Evolutionary conservation across 2,797 vertebrate genomes (phyloP).

Genomic region (Craterocephalus amniculus): DNA sequence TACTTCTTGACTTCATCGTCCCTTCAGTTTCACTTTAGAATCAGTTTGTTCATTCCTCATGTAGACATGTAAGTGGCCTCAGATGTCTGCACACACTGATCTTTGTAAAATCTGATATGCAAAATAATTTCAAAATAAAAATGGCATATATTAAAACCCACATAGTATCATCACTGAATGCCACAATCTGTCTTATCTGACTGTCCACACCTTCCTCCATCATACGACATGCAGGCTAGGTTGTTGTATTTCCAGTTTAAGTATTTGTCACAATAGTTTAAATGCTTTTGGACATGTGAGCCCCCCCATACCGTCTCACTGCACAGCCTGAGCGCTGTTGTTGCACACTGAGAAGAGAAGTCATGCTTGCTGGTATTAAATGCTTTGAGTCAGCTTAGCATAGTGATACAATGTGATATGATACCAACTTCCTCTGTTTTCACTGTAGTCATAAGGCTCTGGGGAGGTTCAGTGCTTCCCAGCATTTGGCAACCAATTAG

Average conservation of each 20-base stretch:
- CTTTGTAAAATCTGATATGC: constrained; percentile 19
- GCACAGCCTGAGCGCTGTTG: constrained; percentile 4
- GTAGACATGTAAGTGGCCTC: constrained; percentile 18
- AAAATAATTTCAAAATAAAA: constrained; percentile 19
- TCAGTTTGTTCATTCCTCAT: constrained; percentile 1
- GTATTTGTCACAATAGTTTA: constrained; percentile 20
- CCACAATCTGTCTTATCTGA: not conserved
- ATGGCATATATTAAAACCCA: not conserved
- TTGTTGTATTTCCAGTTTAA: constrained; percentile 3
- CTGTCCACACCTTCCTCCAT: constrained; percentile 1
- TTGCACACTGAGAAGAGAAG: constrained; percentile 31
- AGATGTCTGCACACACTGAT: constrained; percentile 5
- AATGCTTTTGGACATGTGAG: constrained; percentile 21
- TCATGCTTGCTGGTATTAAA: constrained; percentile 16
- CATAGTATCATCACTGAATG: constrained; percentile 2
- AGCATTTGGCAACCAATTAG: constrained; percentile 46
- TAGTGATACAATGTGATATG: constrained; percentile 14
- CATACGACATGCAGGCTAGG: not conserved
- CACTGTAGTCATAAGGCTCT: constrained; percentile 14
- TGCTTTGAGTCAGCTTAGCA: constrained; percentile 14
- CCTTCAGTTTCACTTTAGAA: constrained; percentile 15
- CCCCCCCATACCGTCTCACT: constrained; percentile 1
- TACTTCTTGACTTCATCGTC: no score
- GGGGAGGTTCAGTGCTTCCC: constrained; percentile 28
- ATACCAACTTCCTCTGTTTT: constrained; percentile 36